Base-by-base conservation (phyloP, 2,888 invertebrate species). In the Cheilosia urbana region DNA sequence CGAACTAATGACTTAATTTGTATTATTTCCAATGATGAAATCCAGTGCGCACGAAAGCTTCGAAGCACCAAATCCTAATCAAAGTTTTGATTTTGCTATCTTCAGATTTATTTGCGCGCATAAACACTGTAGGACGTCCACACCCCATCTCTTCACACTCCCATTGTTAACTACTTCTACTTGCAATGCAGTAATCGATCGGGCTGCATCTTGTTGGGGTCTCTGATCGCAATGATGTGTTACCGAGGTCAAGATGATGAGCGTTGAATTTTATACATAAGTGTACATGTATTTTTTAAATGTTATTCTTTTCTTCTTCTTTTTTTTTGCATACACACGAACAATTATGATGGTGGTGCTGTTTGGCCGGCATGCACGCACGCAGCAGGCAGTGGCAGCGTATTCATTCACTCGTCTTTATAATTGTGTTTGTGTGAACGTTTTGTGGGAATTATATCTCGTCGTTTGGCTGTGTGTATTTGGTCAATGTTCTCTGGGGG, bases 401-500 rank as follows among this genome's bases (percentile, higher is more conserved):
- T 57, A 42, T 68, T 55, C 42, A 68, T 68, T 68, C 45, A 57
- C 30, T 68, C 27, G n/a, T 21, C 30, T 62, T 42, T 45, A 11
- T 27, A 2, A 21, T 24, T 62, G 27, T 11, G 13, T 17, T 47
- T 24, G 9, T 17, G 13, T 21, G 17, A 13, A 37, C 27, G 24
- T 30, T 47, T n/a, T 63, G 47, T 63, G 27, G 19, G 27, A 15
- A 11, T n/a, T n/a, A 27, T 62, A 45, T 49, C 9, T 9, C 40
- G 15, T 4, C 15, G 24, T 11, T 0, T 37, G 37, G 7, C 9
- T 37, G 42, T 69, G 47, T 30, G 17, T 17, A 19, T 3, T 71
- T 71, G 71, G 68, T 71, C 58, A 71, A 71, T 49, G 71, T 58
- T 71, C 71, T 71, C 58, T 71, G 58, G 55, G 11, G 24, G 27